A percentile compares a stretch with the other conserved stretches of the same genome.
Evolutionary conservation across 2,888 invertebrate genomes (phyloP).

Genomic region (Heliconius ethilla): DNA sequence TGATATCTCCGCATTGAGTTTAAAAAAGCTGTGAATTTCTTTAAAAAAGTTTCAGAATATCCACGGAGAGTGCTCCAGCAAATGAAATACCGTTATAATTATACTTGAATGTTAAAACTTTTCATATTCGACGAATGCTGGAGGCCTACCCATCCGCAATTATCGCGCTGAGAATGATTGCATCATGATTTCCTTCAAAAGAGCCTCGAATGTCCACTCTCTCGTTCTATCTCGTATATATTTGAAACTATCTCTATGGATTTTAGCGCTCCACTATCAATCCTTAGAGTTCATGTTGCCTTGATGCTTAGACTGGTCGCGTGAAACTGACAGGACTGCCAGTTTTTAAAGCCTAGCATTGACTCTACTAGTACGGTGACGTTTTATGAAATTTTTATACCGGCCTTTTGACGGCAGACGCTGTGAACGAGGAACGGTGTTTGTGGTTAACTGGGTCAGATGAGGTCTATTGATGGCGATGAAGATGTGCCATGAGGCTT

Average conservation of each 20-base stretch:
- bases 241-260: constrained; percentile 23
- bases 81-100: constrained; percentile 46
- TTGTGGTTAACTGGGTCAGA: constrained; percentile 57
- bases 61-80: constrained; percentile 39
- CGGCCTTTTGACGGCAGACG: constrained; percentile 69
- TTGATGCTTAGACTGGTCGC: constrained; percentile 34
- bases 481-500: constrained; percentile 27
- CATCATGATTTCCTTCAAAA: constrained; percentile 48
- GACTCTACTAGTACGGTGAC: constrained; percentile 19
- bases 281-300: constrained; percentile 34
- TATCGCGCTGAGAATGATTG: constrained; percentile 49
- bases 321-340: constrained; percentile 31
- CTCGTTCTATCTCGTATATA: constrained; percentile 38
- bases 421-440: constrained; percentile 66
- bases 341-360: constrained; percentile 43
- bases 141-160: constrained; percentile 46
- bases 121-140: constrained; percentile 44
- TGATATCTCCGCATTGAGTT: constrained; percentile 35
- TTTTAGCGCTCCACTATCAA: constrained; percentile 25
- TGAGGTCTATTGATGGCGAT: constrained; percentile 29
- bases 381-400: constrained; percentile 44
- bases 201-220: constrained; percentile 44
- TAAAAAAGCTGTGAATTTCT: constrained; percentile 36
- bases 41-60: constrained; percentile 36
- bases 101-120: constrained; percentile 46